These are phyloP conservation scores for Callinectes sapidus DNA, from an alignment of 2,888 invertebrate species.

Conservation along the genomic window DNA sequence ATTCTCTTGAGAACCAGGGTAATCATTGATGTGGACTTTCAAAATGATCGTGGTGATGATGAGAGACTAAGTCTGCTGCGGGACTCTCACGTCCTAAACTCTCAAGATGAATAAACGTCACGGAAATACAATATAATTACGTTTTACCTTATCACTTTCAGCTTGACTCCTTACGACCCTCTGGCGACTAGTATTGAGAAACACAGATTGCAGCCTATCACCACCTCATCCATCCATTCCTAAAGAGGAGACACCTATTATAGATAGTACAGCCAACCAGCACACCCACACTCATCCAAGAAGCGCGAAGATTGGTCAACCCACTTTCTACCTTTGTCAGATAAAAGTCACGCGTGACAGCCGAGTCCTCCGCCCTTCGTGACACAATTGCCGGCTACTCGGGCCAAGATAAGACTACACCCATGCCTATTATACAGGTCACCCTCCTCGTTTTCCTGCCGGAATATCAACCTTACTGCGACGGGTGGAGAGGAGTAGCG, in stretches of 20 bases:
- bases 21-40: not conserved
- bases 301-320: slow-evolving; percentile 25
- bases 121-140: not conserved
- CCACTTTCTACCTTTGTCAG: slow-evolving; percentile 42
- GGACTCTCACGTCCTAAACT: not conserved
- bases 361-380: slow-evolving; percentile 42
- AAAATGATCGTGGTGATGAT: no score
- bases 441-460: not conserved
- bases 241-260: not conserved
- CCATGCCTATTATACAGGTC: not conserved
- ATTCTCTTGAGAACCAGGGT: not conserved
- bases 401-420: not conserved
- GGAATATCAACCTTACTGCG: not conserved
- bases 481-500: no score
- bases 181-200: not conserved
- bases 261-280: not conserved
- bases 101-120: not conserved
- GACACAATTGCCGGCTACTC: slow-evolving; percentile 41
- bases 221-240: not conserved
- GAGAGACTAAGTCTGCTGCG: not conserved
- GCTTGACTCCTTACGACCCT: not conserved
- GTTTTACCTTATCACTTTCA: not conserved
- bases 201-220: not conserved
- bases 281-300: not conserved
- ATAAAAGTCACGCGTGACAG: not conserved